A percentile compares a stretch with the other conserved stretches of the same genome.
phyloP scores from a whole-genome alignment of 2,888 invertebrate genomes.

The Cetonia aurata region DNA sequence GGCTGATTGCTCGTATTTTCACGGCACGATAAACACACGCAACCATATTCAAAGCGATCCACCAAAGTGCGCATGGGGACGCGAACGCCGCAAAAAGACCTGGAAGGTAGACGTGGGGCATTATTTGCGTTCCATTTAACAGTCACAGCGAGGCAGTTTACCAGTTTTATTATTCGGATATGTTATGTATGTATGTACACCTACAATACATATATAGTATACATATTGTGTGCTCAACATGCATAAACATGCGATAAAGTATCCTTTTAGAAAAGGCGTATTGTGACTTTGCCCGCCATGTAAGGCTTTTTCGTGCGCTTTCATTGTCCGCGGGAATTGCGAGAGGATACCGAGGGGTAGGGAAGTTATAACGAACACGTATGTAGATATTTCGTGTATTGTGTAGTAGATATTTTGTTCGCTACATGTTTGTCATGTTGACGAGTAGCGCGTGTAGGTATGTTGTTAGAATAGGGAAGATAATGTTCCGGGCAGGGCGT shows the following conservation, averaged over 20 bases:
- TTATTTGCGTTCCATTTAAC: constrained; percentile 38
- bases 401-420: background rate
- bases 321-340: too few relatives aligned
- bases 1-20: constrained; percentile 9
- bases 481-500: background rate
- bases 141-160: constrained; percentile 23
- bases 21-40: constrained; percentile 15
- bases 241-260: constrained; percentile 15
- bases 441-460: background rate
- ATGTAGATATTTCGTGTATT: background rate
- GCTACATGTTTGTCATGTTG: background rate
- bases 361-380: too few relatives aligned
- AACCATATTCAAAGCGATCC: constrained; percentile 16
- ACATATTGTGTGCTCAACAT: background rate
- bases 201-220: background rate
- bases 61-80: background rate
- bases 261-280: background rate
- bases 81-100: background rate
- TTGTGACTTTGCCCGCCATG: background rate
- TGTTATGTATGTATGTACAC: background rate
- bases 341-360: too few relatives aligned
- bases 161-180: constrained; percentile 32
- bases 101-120: constrained; percentile 22
- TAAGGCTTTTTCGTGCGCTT: too few relatives aligned
- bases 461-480: background rate